Conservation (phyloP, 1,140 invertebrate species). For the Littorina saxatilis region DNA sequence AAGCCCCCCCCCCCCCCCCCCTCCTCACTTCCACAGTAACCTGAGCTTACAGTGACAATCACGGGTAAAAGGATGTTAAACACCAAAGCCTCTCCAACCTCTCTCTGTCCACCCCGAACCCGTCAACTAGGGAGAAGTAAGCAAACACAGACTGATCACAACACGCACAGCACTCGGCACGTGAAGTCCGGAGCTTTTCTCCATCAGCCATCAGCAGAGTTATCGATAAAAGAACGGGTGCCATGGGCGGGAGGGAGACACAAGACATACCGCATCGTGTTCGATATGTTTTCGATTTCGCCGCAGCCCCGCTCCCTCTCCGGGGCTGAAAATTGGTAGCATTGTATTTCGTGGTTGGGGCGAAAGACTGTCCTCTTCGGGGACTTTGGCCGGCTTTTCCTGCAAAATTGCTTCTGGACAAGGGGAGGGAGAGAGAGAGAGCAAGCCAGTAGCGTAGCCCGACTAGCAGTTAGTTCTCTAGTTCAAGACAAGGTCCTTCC, state of each 20-base stretch:
- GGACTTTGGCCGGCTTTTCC: neutral
- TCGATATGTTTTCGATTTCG: constrained; percentile 38
- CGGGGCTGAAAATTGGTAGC: constrained; percentile 35
- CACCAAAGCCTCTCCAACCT: neutral
- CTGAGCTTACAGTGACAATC: neutral
- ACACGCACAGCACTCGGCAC: neutral
- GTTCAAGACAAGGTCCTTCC: too few species aligned
- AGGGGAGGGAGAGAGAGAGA: neutral
- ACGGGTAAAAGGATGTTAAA: constrained; percentile 14
- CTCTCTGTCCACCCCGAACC: neutral
- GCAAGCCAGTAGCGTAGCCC: neutral
- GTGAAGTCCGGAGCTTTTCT: neutral
- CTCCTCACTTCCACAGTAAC: neutral
- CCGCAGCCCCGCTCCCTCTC: neutral
- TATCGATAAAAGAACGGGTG: neutral
- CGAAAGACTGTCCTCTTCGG: neutral
- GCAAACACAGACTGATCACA: constrained; percentile 31
- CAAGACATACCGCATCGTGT: constrained; percentile 18
- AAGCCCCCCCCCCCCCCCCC: neutral
- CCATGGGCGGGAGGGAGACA: constrained; percentile 1
- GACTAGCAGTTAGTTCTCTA: too few species aligned
- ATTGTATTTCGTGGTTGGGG: constrained; percentile 11
- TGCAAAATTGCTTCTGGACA: constrained; percentile 32
- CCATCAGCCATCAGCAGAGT: neutral
- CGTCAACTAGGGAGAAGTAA: neutral